phyloP scores from a whole-genome alignment of 37 sponge, comb jelly and placozoan species.

The Haliclona indistincta region DNA sequence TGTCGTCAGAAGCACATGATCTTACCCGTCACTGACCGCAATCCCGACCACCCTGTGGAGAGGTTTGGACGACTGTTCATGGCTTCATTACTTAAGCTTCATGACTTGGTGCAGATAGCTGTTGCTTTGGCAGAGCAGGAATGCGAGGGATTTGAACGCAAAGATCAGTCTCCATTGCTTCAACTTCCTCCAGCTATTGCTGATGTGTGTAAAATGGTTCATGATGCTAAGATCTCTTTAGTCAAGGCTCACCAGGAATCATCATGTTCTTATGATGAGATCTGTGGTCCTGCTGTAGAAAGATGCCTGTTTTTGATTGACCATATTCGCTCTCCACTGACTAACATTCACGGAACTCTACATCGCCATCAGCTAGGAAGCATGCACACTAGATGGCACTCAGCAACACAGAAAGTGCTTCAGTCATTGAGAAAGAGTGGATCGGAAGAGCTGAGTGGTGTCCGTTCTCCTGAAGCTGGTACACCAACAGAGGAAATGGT shows the following conservation, averaged over 20 bases:
- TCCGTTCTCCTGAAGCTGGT: too few relatives aligned
- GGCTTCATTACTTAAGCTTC: conserved; percentile 80
- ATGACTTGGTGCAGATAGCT: conserved; percentile 68
- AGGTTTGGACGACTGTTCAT: conserved; percentile 68
- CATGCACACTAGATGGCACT: not conserved
- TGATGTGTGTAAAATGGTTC: conserved; percentile 83
- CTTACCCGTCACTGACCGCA: conserved; percentile 36
- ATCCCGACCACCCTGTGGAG: conserved; percentile 79
- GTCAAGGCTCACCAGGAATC: conserved; percentile 89
- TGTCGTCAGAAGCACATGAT: conserved; percentile 46
- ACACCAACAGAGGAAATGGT: not conserved
- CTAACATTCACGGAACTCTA: conserved; percentile 39
- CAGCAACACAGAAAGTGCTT: not conserved
- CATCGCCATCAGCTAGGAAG: conserved; percentile 13
- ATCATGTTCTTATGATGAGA: conserved; percentile 79
- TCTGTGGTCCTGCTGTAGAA: conserved; percentile 80
- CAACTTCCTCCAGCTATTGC: conserved; percentile 70
- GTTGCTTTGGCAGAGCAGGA: conserved; percentile 54
- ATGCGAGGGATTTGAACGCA: too few relatives aligned
- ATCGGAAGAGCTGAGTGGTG: too few relatives aligned
- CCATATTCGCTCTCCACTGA: conserved; percentile 68
- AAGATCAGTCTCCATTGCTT: not conserved
- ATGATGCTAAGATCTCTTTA: conserved; percentile 80
- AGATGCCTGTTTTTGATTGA: conserved; percentile 82
- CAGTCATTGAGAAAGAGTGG: not conserved